phyloP scores from a whole-genome alignment of 2,888 invertebrate species.

The Cheilosia vernalis region DNA sequence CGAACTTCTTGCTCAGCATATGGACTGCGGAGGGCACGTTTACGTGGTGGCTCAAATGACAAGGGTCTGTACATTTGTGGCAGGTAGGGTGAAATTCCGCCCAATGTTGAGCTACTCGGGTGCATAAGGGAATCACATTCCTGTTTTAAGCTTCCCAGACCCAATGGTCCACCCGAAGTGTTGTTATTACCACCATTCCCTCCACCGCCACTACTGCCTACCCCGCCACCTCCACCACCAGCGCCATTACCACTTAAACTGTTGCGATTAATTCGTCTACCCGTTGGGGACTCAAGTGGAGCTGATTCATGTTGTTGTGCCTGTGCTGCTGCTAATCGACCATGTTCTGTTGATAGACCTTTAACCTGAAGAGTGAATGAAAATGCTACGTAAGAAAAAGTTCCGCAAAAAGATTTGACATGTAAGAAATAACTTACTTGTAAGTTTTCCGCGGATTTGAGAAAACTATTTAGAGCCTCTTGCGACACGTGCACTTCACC shows the following conservation, averaged over 20 bases:
- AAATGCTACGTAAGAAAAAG: constrained; percentile 16
- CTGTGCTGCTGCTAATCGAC: constrained; percentile 83
- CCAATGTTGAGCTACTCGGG: constrained; percentile 81
- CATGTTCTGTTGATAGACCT: constrained; percentile 90
- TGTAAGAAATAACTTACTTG: constrained; percentile 85
- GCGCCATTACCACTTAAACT: constrained; percentile 82
- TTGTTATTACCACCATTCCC: constrained; percentile 79
- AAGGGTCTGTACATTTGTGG: constrained; percentile 83
- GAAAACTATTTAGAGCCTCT: constrained; percentile 94
- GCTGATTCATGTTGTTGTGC: constrained; percentile 82
- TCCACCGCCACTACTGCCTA: constrained; percentile 76
- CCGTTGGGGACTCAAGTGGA: constrained; percentile 83
- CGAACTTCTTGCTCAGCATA: constrained; percentile 84
- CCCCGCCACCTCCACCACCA: constrained; percentile 79
- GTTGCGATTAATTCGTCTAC: constrained; percentile 82
- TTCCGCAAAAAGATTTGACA: background rate
- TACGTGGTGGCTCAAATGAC: constrained; percentile 84
- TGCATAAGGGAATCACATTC: constrained; percentile 84
- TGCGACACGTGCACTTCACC: constrained; percentile 97
- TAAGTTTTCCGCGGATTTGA: constrained; percentile 95
- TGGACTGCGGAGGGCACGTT: constrained; percentile 85
- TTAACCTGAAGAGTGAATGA: constrained; percentile 85
- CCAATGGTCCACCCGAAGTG: constrained; percentile 76
- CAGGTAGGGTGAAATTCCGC: constrained; percentile 82
- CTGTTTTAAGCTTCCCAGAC: constrained; percentile 81